A percentile compares a stretch with the other conserved stretches of the same genome.
Evolutionary conservation across 2,113 vertebrate species (phyloP).

Genomic region (Sinocyclocheilus grahami): DNA sequence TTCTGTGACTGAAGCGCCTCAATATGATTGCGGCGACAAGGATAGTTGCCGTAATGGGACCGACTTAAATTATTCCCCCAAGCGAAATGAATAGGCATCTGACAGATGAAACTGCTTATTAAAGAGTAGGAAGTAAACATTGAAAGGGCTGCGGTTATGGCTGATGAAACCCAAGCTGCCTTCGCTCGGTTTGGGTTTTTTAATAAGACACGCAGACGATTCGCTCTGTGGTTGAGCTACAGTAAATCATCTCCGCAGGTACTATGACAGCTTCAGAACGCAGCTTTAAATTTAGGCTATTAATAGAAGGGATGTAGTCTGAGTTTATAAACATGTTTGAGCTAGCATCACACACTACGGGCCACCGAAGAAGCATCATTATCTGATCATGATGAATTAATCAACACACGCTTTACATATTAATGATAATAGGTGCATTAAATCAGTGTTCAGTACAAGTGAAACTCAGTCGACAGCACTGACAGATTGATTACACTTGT

Average conservation of each 20-base stretch:
- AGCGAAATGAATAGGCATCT: slow-evolving; percentile 60
- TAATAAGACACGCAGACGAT: slow-evolving; percentile 46
- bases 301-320: background rate
- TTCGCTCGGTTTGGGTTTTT: slow-evolving; percentile 21
- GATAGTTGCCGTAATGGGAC: background rate
- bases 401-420: background rate
- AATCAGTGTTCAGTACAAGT: background rate
- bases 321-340: background rate
- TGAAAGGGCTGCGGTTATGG: slow-evolving; percentile 44
- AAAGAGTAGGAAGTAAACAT: slow-evolving; percentile 54
- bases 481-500: too few species aligned
- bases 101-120: slow-evolving; percentile 54
- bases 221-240: slow-evolving; percentile 5
- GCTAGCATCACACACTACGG: background rate
- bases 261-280: slow-evolving; percentile 9
- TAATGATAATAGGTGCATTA: background rate
- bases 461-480: background rate
- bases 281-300: background rate
- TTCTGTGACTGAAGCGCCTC: slow-evolving; percentile 53
- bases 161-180: slow-evolving; percentile 57
- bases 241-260: background rate
- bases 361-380: background rate
- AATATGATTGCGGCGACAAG: slow-evolving; percentile 48
- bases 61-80: slow-evolving; percentile 49
- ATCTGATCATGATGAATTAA: background rate